Base-by-base conservation (phyloP, 2,797 vertebrate species). In the Eulemur rubriventer region DNA sequence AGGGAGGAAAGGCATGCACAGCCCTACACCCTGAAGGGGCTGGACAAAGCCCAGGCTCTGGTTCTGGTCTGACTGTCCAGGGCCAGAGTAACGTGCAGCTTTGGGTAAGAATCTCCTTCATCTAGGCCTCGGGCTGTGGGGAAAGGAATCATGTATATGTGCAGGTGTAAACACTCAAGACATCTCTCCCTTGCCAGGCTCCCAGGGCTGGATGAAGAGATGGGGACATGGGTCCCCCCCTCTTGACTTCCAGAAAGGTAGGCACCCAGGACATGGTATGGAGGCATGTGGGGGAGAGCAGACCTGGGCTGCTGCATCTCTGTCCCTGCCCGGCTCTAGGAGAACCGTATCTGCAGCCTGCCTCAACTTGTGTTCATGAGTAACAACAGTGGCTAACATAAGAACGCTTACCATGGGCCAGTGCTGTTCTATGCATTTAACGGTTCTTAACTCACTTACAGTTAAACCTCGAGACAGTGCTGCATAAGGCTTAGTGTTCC, bases 381-480 rank as follows among this genome's bases (percentile, higher is more conserved):
- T 30, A 92, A 75, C 46, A 46, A 16, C 2, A n/a, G 41, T 20
- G 9, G 70, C 75, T 84, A 86, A 52, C 43, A 38, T 38, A 65
- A 52, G 46, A 89, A 43, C 2, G 4, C 33, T 80, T 50, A 28
- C 10, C 76, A 43, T 2, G 7, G 46, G 78, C 72, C 59, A 46
- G 83, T 78, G 80, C 57, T 67, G 24, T 50, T 87, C 65, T 87
- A 12, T 48, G 94, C 48, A 89, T 43, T 80, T 78, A 70, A 82
- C 50, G 41, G 67, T 67, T 76, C 84, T 86, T 61, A 82, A 88
- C 81, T 85, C 76, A 89, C 67, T 95, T 84, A 89, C 48, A 96
- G 90, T 84, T 96, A 89, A 79, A 81, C 43, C 9, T 38, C 13
- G 33, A 91, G 63, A 65, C 7, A 84, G 33, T 33, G 46, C 50